A percentile compares a stretch with the other conserved stretches of the same genome.
These are phyloP conservation scores for Agrilus cyanescens DNA, from an alignment of 2,888 invertebrate species.

Conservation along the genomic window DNA sequence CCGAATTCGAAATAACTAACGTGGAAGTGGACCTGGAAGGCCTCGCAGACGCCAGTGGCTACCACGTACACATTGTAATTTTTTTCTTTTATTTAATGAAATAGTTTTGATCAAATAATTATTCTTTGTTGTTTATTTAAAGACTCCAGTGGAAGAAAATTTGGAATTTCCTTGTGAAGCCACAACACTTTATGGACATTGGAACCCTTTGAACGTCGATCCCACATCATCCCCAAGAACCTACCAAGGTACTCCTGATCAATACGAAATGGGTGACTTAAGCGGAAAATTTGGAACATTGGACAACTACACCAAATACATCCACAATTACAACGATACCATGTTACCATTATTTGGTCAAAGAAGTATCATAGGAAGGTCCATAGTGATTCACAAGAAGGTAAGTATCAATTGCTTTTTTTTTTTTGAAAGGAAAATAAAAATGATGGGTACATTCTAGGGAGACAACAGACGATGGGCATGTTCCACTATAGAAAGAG, in stretches of 20 bases:
- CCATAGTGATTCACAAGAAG: slow-evolving; percentile 70
- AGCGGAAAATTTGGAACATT: slow-evolving; percentile 77
- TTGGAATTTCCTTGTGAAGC: slow-evolving; percentile 80
- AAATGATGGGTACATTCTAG: slow-evolving; percentile 21
- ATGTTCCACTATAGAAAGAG: slow-evolving; percentile 74
- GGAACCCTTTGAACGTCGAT: slow-evolving; percentile 71
- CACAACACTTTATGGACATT: slow-evolving; percentile 71
- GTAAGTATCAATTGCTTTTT: slow-evolving; percentile 24
- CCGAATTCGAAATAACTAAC: slow-evolving; percentile 72
- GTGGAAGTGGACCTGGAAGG: slow-evolving; percentile 66
- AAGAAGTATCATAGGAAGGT: slow-evolving; percentile 73
- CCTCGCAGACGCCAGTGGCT: slow-evolving; percentile 54
- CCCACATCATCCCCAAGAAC: slow-evolving; percentile 44
- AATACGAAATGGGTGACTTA: slow-evolving; percentile 76
- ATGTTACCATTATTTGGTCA: slow-evolving; percentile 71
- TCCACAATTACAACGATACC: slow-evolving; percentile 61
- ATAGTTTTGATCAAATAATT: not conserved
- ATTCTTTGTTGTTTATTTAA: slow-evolving; percentile 4
- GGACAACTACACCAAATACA: slow-evolving; percentile 48
- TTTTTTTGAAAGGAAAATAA: not conserved
- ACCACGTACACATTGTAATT: slow-evolving; percentile 71
- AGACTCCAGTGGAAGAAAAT: slow-evolving; percentile 74
- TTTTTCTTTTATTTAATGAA: not conserved
- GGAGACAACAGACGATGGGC: slow-evolving; percentile 58
- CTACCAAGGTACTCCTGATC: slow-evolving; percentile 63